These are phyloP conservation scores for Calcarius lapponicus DNA, from an alignment of 2,797 vertebrate species.

Conservation along the genomic window DNA sequence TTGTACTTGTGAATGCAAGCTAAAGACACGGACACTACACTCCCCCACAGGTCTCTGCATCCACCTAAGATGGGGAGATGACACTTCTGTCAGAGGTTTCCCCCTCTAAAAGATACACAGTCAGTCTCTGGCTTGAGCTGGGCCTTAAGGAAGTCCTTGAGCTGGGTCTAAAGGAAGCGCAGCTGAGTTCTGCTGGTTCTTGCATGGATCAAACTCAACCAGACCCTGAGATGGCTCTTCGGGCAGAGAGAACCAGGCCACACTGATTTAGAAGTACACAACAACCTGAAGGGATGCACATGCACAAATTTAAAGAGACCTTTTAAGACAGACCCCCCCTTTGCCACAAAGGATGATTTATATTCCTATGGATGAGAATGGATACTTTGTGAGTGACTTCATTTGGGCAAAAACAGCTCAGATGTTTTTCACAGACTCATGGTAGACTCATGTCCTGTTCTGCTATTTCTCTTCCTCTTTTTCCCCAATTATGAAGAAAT, in stretches of 20 bases:
- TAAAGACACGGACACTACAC: background rate
- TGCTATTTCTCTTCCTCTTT: background rate
- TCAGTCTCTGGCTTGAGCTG: background rate
- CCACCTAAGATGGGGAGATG: background rate
- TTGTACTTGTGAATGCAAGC: background rate
- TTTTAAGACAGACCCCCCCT: background rate
- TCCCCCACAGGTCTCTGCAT: background rate
- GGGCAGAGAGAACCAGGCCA: background rate
- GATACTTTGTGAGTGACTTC: background rate
- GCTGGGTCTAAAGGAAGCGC: background rate
- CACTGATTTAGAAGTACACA: background rate
- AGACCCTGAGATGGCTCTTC: background rate
- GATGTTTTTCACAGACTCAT: background rate
- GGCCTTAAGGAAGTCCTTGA: no score
- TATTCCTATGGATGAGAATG: background rate
- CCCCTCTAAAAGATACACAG: background rate
- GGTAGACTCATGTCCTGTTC: background rate
- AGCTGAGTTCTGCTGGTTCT: background rate
- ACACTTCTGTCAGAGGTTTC: background rate
- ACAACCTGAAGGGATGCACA: background rate
- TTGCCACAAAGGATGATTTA: background rate
- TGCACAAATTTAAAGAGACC: background rate
- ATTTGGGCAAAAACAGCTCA: background rate
- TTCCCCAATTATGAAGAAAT: background rate
- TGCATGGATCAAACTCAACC: fast-evolving